Evolutionary conservation across 2,888 invertebrate genomes (phyloP), one percentile per base, ranked within the genome.

Genomic region (Caenorhabditis wallacei): DNA sequence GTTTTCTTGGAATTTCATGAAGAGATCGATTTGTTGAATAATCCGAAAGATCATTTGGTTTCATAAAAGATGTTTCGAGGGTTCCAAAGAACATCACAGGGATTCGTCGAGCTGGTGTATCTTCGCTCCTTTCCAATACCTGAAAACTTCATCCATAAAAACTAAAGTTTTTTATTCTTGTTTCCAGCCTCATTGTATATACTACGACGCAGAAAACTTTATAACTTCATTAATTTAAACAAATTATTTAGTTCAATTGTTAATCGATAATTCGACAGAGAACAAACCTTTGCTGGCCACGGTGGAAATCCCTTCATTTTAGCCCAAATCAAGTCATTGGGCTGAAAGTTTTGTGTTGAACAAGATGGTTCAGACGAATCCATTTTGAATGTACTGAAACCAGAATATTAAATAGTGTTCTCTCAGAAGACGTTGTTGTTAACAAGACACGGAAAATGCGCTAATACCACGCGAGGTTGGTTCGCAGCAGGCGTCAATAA

Each of bases 231-330:
- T n/a, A n/a, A n/a, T n/a, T n/a, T n/a, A n/a, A n/a, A n/a, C n/a
- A n/a, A n/a, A n/a, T n/a, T n/a, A n/a, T n/a, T n/a, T n/a, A n/a
- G n/a, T n/a, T n/a, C n/a, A n/a, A n/a, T n/a, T n/a, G n/a, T n/a
- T n/a, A n/a, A n/a, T n/a, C n/a, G n/a, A n/a, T n/a, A n/a, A n/a
- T n/a, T n/a, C n/a, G n/a, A n/a, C n/a, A n/a, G n/a, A n/a, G n/a
- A 7, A 16, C 54, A 10, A 13, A 89, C 93, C 93, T 98, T 98
- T 0, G 97, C 97, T 0, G 98, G 98, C 98, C 98, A 98, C 93
- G 95, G 97, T 0, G 98, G 98, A 91, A 97, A 98, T 13, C 96
- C 97, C 93, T 97, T 97, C 13, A 98, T 93, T 92, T 97, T 97
- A 0, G 98, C 98, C 98, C 98, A 98, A 0, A 98, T 95, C 74